Conservation (phyloP, 1,140 invertebrate species). For the Diprion similis region DNA sequence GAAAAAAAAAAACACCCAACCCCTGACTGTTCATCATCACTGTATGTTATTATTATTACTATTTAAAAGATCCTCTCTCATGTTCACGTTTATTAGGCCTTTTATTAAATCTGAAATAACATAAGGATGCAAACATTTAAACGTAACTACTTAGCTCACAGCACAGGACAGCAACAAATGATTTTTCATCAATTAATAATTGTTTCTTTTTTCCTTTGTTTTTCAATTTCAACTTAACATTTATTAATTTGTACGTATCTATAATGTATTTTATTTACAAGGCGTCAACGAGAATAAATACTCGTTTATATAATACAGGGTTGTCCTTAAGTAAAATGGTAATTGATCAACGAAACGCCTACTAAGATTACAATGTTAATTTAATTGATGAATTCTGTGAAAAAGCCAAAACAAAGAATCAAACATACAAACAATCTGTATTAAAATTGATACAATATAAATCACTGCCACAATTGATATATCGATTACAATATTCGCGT, state of each 20-base stretch:
- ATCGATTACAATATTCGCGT: background rate
- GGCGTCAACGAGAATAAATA: slow-evolving; percentile 42
- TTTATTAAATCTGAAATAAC: background rate
- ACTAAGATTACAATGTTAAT: too few species aligned
- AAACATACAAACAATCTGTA: too few species aligned
- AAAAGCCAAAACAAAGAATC: too few species aligned
- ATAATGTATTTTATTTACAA: slow-evolving; percentile 42
- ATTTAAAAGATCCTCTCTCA: background rate
- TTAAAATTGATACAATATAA: background rate
- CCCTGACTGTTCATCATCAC: background rate
- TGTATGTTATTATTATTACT: background rate
- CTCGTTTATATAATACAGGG: slow-evolving; percentile 39
- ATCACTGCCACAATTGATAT: background rate
- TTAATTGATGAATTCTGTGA: too few species aligned
- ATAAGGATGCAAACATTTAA: background rate
- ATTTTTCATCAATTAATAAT: background rate
- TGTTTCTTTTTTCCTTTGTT: background rate
- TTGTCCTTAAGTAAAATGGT: slow-evolving; percentile 34
- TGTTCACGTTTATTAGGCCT: background rate
- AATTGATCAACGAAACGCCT: slow-evolving; percentile 9
- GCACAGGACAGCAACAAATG: slow-evolving; percentile 1
- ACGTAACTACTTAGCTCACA: background rate
- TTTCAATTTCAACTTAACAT: slow-evolving; percentile 41
- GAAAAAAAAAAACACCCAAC: background rate
- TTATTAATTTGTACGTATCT: slow-evolving; percentile 44